Percentiles rank a stretch among this genome's conserved stretches.
Conservation (phyloP, 2,113 vertebrate species). For the Urocitellus parryii region DNA sequence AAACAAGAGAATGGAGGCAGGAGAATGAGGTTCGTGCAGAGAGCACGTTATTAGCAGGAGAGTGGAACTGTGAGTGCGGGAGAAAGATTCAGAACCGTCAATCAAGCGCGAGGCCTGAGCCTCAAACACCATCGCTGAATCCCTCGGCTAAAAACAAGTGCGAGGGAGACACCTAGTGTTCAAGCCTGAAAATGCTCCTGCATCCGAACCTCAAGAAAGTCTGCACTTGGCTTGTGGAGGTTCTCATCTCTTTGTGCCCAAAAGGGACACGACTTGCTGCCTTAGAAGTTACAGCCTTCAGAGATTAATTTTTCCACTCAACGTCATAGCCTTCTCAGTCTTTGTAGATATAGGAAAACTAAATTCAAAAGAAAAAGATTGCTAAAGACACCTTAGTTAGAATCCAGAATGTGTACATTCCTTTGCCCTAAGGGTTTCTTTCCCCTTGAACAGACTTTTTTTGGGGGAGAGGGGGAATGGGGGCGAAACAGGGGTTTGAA, state of each 20-base stretch:
- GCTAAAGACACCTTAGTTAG: no score
- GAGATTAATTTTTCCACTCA: neutral
- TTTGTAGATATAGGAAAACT: neutral
- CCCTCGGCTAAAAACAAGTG: neutral
- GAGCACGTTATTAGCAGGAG: neutral
- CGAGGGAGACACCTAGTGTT: constrained; percentile 19
- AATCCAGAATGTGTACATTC: neutral
- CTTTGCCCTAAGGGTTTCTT: neutral
- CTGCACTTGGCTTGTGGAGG: accelerated
- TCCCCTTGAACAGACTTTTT: no score
- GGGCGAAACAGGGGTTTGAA: no score
- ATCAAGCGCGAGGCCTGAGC: neutral
- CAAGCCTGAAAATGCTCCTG: neutral
- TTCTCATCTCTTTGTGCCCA: neutral
- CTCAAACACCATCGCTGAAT: neutral
- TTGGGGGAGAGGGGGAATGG: no score
- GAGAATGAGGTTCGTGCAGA: neutral
- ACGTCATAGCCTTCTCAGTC: neutral
- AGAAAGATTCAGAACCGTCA: neutral
- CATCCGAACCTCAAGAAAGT: accelerated
- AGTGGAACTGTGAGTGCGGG: accelerated
- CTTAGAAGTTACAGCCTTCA: neutral
- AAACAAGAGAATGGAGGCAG: neutral
- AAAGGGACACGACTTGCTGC: neutral
- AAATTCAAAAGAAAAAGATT: constrained; percentile 4